Evolutionary conservation across 2,113 vertebrate genomes (phyloP).

Genomic region (Phyllopteryx taeniolatus): DNA sequence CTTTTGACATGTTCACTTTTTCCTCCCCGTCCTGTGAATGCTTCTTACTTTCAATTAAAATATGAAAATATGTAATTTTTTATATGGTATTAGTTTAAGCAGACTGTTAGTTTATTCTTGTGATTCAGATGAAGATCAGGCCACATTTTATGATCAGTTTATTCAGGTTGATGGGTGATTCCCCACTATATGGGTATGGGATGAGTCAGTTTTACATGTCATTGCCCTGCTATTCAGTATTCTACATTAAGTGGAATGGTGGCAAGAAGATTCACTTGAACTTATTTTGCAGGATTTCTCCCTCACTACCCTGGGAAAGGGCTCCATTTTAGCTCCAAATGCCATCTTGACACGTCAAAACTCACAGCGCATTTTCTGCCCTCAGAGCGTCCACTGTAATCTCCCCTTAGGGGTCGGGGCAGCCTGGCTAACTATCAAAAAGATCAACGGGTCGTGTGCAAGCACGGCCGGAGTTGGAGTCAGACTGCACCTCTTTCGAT

Average conservation of each 20-base stretch:
- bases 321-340: slow-evolving; percentile 10
- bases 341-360: slow-evolving; percentile 23
- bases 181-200: no score
- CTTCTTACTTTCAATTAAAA: no score
- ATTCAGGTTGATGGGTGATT: no score
- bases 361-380: not conserved
- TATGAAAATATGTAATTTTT: no score
- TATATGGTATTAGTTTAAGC: no score
- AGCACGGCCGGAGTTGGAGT: slow-evolving; percentile 1
- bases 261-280: not conserved
- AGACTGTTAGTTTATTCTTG: no score
- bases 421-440: slow-evolving; percentile 13
- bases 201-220: not conserved
- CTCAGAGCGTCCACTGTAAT: not conserved
- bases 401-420: slow-evolving; percentile 3
- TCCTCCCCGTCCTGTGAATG: no score
- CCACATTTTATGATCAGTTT: no score
- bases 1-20: not conserved
- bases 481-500: not conserved
- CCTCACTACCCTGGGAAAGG: not conserved
- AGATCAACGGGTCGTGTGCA: slow-evolving; percentile 17
- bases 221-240: not conserved
- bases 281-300: not conserved
- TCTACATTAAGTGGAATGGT: not conserved
- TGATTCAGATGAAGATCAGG: no score